Conservation (phyloP, 1,140 invertebrate genomes). For the Andricus grossulariae region DNA sequence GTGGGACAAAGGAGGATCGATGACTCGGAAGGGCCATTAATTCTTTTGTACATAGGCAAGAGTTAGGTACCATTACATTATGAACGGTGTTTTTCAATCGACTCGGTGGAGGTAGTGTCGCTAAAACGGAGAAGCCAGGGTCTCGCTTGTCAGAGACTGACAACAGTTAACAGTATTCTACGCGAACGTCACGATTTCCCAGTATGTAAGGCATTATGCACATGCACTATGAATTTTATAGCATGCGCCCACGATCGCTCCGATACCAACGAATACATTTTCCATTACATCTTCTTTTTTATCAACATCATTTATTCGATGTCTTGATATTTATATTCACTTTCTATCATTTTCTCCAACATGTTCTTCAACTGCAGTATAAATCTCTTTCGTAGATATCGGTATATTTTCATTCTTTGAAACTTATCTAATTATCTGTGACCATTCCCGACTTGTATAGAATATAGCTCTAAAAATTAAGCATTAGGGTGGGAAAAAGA, state of each 20-base stretch:
- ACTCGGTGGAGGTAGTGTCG: conserved; percentile 19
- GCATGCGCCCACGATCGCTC: background rate
- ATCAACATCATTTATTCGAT: background rate
- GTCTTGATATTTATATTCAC: conserved; percentile 2
- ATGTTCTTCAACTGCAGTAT: conserved; percentile 35
- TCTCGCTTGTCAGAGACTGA: conserved; percentile 43
- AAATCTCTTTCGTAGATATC: background rate
- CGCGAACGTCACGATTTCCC: conserved; percentile 39
- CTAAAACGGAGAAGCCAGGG: conserved; percentile 26
- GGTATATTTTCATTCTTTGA: too few relatives aligned
- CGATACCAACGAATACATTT: conserved; percentile 2
- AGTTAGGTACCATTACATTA: conserved; percentile 14
- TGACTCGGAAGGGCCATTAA: conserved; percentile 15
- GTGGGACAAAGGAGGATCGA: conserved; percentile 13
- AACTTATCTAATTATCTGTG: too few relatives aligned
- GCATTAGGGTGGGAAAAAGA: too few relatives aligned
- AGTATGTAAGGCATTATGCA: background rate
- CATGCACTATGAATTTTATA: too few relatives aligned
- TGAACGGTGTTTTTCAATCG: conserved; percentile 28
- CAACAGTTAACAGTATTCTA: conserved; percentile 47
- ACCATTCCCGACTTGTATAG: too few relatives aligned
- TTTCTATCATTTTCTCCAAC: conserved; percentile 43
- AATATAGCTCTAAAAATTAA: too few relatives aligned
- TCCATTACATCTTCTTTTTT: background rate
- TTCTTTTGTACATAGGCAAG: conserved; percentile 11